phyloP scores from a whole-genome alignment of 2,888 invertebrate genomes.

The Steinernema carpocapsae region DNA sequence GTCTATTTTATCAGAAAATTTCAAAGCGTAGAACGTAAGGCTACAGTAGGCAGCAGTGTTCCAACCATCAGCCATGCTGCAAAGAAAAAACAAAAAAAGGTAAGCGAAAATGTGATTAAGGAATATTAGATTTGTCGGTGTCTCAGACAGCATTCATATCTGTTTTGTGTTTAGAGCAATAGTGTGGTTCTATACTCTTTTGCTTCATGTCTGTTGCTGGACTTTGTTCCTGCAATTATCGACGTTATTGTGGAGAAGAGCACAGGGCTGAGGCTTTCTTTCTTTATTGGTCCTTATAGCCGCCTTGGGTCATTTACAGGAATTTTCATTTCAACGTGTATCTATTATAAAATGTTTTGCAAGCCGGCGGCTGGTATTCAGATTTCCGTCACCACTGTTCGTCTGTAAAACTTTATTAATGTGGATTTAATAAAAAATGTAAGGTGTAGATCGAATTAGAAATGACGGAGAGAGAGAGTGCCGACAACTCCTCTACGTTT shows the following conservation, averaged over 20 bases:
- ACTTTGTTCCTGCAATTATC: neutral
- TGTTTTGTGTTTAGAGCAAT: neutral
- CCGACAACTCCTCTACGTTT: no score
- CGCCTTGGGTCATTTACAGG: conserved; percentile 2
- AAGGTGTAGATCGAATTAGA: no score
- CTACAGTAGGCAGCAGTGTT: neutral
- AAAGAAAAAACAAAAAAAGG: no score
- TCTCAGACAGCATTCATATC: neutral
- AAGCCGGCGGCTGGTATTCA: no score
- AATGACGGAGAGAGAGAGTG: no score
- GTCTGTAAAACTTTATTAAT: no score
- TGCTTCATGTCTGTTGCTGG: neutral
- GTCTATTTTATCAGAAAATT: neutral
- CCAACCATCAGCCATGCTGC: no score
- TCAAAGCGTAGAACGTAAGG: neutral
- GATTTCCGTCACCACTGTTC: no score
- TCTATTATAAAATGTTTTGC: neutral
- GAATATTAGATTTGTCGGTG: no score
- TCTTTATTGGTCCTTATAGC: neutral
- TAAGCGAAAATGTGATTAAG: no score
- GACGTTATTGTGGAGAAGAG: neutral
- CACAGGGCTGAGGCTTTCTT: neutral
- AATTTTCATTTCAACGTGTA: neutral
- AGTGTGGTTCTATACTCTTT: conserved; percentile 4
- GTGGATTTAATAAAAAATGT: no score